phyloP scores from a whole-genome alignment of 2,888 invertebrate genomes.

The Cantharis flavilabris region DNA sequence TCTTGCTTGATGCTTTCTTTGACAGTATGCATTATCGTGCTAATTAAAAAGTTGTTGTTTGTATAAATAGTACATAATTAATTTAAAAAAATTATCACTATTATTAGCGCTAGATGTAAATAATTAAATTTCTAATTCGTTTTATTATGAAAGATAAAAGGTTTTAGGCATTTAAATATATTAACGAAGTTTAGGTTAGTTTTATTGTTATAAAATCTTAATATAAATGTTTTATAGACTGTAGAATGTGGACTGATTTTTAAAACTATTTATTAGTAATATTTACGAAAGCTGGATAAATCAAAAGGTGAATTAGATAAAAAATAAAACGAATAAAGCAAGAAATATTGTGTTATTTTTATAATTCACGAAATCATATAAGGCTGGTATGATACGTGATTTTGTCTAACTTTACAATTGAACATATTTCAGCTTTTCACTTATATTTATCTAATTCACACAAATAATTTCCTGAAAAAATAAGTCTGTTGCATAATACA shows the following conservation, averaged over 20 bases:
- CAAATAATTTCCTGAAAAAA: conserved; percentile 1
- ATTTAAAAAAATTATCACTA: conserved; percentile 16
- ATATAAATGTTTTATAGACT: conserved; percentile 38
- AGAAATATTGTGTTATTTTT: conserved; percentile 13
- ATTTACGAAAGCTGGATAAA: conserved; percentile 10
- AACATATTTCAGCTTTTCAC: not conserved
- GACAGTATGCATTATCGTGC: conserved; percentile 25
- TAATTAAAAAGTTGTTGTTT: conserved; percentile 25
- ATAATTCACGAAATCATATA: conserved; percentile 31
- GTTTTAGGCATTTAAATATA: conserved; percentile 17
- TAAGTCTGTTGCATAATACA: conserved; percentile 18
- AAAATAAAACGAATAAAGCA: not conserved
- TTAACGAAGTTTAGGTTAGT: conserved; percentile 14
- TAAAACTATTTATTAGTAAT: conserved; percentile 22
- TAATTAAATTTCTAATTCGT: conserved; percentile 15
- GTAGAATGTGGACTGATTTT: conserved; percentile 41
- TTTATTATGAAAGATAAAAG: not conserved
- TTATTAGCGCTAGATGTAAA: conserved; percentile 22
- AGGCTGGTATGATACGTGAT: conserved; percentile 39
- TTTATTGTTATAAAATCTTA: conserved; percentile 23
- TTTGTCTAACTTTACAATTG: conserved; percentile 1
- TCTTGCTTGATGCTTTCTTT: conserved; percentile 23
- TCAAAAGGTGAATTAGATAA: conserved; percentile 13
- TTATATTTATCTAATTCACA: conserved; percentile 11
- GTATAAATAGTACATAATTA: conserved; percentile 7